phyloP scores from a whole-genome alignment of 2,888 invertebrate species.

The Labia minor region DNA sequence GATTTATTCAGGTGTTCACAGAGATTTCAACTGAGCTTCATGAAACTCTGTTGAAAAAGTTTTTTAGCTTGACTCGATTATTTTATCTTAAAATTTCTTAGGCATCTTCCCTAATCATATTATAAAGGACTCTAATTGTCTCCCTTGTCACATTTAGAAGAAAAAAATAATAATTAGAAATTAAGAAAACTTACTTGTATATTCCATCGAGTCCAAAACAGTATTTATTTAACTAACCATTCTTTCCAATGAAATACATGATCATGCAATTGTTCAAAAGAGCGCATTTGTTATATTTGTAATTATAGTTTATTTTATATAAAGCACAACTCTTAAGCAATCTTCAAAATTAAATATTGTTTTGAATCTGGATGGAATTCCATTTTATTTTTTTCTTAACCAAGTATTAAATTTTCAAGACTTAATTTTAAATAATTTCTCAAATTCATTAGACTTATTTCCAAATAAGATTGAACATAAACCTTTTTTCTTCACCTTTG shows the following conservation, averaged over 20 bases:
- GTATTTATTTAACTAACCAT: not conserved
- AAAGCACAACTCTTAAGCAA: not conserved
- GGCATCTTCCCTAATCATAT: not conserved
- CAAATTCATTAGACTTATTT: not conserved
- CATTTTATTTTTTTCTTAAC: not conserved
- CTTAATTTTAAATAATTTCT: no score
- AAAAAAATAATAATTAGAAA: not conserved
- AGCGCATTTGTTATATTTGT: not conserved
- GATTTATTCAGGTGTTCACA: not conserved
- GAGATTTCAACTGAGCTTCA: not conserved
- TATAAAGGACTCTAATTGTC: not conserved
- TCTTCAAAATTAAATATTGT: not conserved
- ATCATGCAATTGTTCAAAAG: not conserved
- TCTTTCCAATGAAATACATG: not conserved
- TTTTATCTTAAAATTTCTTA: slow-evolving; percentile 3
- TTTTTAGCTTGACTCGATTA: slow-evolving; percentile 3
- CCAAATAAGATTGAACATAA: not conserved
- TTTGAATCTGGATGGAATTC: not conserved
- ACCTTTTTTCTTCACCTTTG: not conserved
- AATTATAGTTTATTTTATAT: not conserved
- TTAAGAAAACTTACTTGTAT: not conserved
- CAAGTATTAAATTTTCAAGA: no score
- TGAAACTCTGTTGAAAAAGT: not conserved
- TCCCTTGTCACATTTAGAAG: not conserved
- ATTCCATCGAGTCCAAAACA: not conserved